phyloP scores from a whole-genome alignment of 2,888 invertebrate species.

The Balanococcus diminutus region DNA sequence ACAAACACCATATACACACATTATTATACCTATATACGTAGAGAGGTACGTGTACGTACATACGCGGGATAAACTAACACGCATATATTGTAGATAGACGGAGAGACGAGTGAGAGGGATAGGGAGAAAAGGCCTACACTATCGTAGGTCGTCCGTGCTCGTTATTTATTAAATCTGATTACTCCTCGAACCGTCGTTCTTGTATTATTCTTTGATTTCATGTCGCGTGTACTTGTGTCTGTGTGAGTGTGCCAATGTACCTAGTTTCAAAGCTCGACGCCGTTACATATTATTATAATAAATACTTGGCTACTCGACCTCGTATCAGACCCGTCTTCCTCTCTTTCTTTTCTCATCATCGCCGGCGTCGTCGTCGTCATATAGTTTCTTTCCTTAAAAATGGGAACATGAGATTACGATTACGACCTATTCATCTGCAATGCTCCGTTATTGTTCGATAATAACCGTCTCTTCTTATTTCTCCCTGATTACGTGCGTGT shows the following conservation, averaged over 20 bases:
- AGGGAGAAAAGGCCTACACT: slow-evolving; percentile 20
- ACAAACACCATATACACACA: slow-evolving; percentile 8
- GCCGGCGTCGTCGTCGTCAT: neutral
- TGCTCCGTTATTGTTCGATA: neutral
- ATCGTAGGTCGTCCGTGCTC: neutral
- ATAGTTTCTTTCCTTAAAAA: neutral
- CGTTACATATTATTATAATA: neutral
- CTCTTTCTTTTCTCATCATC: neutral
- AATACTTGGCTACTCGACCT: neutral
- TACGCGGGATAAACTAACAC: neutral
- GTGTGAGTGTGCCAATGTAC: neutral
- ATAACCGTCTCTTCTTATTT: too few species aligned
- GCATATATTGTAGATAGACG: neutral
- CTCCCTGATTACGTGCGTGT: neutral
- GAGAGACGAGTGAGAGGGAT: neutral
- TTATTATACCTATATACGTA: neutral
- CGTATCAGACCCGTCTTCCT: neutral
- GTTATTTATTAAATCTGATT: slow-evolving; percentile 38
- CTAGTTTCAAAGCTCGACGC: neutral
- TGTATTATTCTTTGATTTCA: neutral
- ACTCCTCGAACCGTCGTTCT: neutral
- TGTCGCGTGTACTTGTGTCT: neutral
- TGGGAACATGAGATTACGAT: neutral
- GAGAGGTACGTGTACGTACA: neutral
- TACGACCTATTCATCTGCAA: neutral